Base-by-base conservation (phyloP, 1,140 invertebrate genomes). In the Kradibia gibbosae region DNA sequence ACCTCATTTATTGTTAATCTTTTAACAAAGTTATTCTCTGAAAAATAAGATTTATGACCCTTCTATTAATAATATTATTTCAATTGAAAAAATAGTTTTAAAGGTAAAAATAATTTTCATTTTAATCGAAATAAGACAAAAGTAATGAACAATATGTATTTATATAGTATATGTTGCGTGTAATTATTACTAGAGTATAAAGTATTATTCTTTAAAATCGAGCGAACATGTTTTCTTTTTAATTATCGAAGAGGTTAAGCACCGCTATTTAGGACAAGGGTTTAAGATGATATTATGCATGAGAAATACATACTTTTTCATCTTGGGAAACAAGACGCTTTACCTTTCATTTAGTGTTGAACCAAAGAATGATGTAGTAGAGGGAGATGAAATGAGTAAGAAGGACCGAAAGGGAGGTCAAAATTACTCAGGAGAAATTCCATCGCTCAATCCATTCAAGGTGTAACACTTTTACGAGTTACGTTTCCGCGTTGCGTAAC, bases 391-490 rank as follows among this genome's bases (percentile, higher is more conserved):
- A n/a, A n/a, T 31, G 39, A 57, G 34, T 70, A 48, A 78, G 34
- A 17, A 15, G 36, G 34, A 22, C 1, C 5, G 70, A 50, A 39
- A 79, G 55, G 55, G 67, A n/a, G 8, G 36, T 22, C 15, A 42
- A 36, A 25, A 28, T 62, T 76, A 60, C 55, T 31, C 31, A 53
- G 53, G 75, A 80, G 77, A 80, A 79, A 83, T 74, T 73, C 83
- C 83, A 84, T 80, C 82, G 78, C 78, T 65, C 34, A 31, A 28
- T 17, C 79, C 79, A 74, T 75, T 75, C 57, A 81, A 81, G 79
- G 79, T 70, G 79, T 81, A 81, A 81, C 81, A 82, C 81, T 78
- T 81, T 81, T 81, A 81, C 73, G 48, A 81, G 81, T 82, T 82
- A 82, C 81, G 81, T 78, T 78, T 82, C 75, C 74, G 81, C 75